Evolutionary conservation across 2,797 vertebrate genomes (phyloP).

Genomic region (Anabas testudineus): DNA sequence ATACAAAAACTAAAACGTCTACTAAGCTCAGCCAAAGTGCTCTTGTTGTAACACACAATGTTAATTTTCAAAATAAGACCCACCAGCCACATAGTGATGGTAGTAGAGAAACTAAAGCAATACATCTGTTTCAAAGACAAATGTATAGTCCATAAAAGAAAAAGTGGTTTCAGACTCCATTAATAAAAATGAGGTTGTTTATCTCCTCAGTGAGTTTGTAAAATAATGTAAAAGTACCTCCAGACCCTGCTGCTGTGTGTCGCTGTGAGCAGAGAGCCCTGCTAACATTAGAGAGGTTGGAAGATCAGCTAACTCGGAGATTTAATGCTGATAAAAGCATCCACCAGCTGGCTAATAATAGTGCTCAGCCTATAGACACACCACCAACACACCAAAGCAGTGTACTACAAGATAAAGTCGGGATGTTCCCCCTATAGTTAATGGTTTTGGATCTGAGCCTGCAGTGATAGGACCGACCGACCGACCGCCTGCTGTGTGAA

Average conservation of each 20-base stretch:
- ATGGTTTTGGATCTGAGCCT: constrained; percentile 44
- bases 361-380: constrained; percentile 26
- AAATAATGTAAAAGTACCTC: not conserved
- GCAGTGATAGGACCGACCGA: constrained; percentile 24
- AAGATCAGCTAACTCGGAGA: not conserved
- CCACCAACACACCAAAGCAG: constrained; percentile 4
- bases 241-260: not conserved
- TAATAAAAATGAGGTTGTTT: too few relatives aligned
- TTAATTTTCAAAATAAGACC: too few relatives aligned
- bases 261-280: not conserved
- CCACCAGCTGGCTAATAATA: constrained; percentile 15
- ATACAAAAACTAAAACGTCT: too few relatives aligned
- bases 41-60: too few relatives aligned
- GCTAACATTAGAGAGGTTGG: constrained; percentile 8
- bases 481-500: constrained; percentile 35
- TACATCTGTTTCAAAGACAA: too few relatives aligned
- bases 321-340: constrained; percentile 29
- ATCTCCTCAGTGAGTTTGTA: too few relatives aligned
- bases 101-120: too few relatives aligned
- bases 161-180: too few relatives aligned
- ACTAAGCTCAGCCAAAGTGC: too few relatives aligned
- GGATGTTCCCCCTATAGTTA: constrained; percentile 50
- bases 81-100: too few relatives aligned
- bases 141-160: too few relatives aligned
- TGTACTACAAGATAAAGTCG: constrained; percentile 21